phyloP scores from a whole-genome alignment of 2,113 vertebrate species.

The Prunella fulvescens region DNA sequence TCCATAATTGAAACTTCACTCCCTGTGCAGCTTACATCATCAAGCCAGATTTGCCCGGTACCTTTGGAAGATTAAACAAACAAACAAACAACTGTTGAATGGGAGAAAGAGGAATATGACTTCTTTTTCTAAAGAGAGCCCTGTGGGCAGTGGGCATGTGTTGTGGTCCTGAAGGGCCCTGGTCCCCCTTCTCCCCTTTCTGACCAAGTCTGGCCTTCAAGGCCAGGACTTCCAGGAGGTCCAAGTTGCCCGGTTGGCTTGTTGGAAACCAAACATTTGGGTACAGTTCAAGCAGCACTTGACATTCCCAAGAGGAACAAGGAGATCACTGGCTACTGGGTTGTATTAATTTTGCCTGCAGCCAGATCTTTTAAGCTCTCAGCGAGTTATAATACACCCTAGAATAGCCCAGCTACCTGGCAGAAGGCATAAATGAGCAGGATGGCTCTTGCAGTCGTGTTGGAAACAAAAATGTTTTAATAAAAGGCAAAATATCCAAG shows the following conservation, averaged over 20 bases:
- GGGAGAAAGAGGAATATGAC: background rate
- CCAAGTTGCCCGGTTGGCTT: background rate
- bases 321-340: background rate
- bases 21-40: conserved; percentile 74
- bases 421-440: too few species aligned
- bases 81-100: background rate
- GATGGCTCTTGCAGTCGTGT: too few species aligned
- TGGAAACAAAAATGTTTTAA: too few species aligned
- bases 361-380: too few species aligned
- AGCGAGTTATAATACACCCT: too few species aligned
- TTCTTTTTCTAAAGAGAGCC: background rate
- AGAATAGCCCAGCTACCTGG: too few species aligned
- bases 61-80: conserved; percentile 67
- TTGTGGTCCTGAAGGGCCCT: too few species aligned
- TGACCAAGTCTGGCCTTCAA: too few species aligned
- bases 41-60: conserved; percentile 80
- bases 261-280: background rate
- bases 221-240: too few species aligned
- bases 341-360: too few species aligned
- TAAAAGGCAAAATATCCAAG: too few species aligned
- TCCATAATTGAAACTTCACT: conserved; percentile 50
- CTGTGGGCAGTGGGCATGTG: accelerated
- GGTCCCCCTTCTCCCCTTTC: too few species aligned
- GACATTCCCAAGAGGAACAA: background rate
- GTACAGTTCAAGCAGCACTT: background rate